phyloP scores from a whole-genome alignment of 2,797 vertebrate species.

The Accipiter minullus region DNA sequence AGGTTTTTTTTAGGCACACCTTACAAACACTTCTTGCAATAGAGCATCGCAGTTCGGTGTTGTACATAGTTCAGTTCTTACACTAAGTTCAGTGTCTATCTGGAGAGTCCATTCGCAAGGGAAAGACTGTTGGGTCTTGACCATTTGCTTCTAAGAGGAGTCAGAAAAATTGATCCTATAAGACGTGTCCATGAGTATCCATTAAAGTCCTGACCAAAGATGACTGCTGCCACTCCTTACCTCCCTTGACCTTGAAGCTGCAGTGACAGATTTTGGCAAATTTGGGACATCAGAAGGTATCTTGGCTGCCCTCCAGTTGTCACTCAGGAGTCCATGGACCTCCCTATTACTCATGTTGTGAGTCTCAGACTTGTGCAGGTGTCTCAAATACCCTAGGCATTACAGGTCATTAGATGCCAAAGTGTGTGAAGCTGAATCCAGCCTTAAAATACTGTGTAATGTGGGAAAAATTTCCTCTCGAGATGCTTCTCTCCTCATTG shows the following conservation, averaged over 20 bases:
- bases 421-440: background rate
- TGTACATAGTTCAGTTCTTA: background rate
- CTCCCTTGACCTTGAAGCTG: background rate
- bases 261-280: background rate
- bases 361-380: background rate
- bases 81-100: background rate
- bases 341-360: background rate
- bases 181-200: background rate
- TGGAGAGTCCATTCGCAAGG: accelerated
- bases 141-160: background rate
- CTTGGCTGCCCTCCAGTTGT: background rate
- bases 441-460: background rate
- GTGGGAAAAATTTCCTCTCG: background rate
- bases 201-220: background rate
- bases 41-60: background rate
- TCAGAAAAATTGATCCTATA: background rate
- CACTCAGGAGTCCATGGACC: background rate
- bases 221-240: background rate
- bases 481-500: background rate
- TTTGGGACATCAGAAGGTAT: background rate
- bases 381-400: background rate
- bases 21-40: accelerated
- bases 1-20: background rate
- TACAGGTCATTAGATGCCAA: background rate
- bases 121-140: background rate